Evolutionary conservation across 2,797 vertebrate genomes (phyloP).

Genomic region (Pangasius krempfi): DNA sequence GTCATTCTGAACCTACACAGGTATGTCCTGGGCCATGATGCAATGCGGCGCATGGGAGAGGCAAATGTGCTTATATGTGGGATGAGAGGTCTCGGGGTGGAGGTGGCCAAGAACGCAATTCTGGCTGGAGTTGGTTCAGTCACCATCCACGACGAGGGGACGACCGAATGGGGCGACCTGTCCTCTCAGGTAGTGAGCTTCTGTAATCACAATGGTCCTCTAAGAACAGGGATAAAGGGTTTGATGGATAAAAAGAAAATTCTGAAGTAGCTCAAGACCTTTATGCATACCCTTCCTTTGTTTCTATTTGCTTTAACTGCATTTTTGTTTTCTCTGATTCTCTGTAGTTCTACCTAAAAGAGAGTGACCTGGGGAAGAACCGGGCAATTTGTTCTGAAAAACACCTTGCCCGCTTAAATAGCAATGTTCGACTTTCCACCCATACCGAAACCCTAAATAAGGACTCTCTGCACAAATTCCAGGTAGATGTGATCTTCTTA

Average conservation of each 20-base stretch:
- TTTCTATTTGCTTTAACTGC: not conserved
- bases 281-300: not conserved
- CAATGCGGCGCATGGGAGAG: slow-evolving; percentile 74
- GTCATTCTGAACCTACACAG: slow-evolving; percentile 62
- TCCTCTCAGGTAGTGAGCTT: slow-evolving; percentile 80
- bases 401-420: slow-evolving; percentile 78
- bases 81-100: slow-evolving; percentile 84
- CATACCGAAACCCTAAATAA: slow-evolving; percentile 68
- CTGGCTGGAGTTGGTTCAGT: slow-evolving; percentile 84
- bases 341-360: slow-evolving; percentile 82
- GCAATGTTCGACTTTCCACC: slow-evolving; percentile 68
- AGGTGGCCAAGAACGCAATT: slow-evolving; percentile 87
- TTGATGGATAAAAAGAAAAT: not conserved
- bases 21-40: slow-evolving; percentile 82
- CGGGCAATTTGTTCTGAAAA: slow-evolving; percentile 74
- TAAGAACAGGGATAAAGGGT: not conserved
- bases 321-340: slow-evolving; percentile 19
- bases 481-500: slow-evolving; percentile 69
- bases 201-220: not conserved
- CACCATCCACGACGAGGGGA: slow-evolving; percentile 81
- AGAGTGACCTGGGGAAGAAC: slow-evolving; percentile 76
- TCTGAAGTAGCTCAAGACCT: not conserved
- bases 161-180: slow-evolving; percentile 71
- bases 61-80: slow-evolving; percentile 82
- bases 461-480: slow-evolving; percentile 73